Percentiles rank a stretch among this genome's conserved stretches.
phyloP scores from a whole-genome alignment of 2,888 invertebrate genomes.

The Arctia plantaginis region DNA sequence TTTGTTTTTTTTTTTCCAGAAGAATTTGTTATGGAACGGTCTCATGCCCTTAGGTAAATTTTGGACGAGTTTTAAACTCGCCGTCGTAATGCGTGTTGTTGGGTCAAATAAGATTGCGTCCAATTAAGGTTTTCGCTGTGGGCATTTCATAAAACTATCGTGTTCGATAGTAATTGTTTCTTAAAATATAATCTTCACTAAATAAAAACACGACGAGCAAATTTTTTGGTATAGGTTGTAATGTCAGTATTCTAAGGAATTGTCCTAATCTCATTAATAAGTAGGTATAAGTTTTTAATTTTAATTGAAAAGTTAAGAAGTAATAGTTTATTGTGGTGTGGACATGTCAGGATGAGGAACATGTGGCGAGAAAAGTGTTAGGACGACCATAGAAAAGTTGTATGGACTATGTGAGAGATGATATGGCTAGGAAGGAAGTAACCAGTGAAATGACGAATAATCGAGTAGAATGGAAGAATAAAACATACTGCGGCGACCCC shows the following conservation, averaged over 20 bases:
- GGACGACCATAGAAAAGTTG: too few relatives aligned
- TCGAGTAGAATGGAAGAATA: too few relatives aligned
- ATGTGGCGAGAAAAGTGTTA: too few relatives aligned
- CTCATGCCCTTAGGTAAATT: conserved; percentile 48
- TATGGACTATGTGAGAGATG: too few relatives aligned
- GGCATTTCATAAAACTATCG: conserved; percentile 9
- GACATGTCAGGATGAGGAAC: too few relatives aligned
- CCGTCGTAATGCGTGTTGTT: conserved; percentile 38
- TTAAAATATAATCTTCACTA: neutral
- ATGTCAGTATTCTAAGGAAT: neutral
- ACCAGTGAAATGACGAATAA: too few relatives aligned
- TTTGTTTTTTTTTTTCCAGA: conserved; percentile 40
- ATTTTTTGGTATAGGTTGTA: neutral
- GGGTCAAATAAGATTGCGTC: conserved; percentile 35
- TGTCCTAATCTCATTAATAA: too few relatives aligned
- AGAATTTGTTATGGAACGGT: conserved; percentile 39
- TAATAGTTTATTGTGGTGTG: too few relatives aligned
- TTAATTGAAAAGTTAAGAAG: too few relatives aligned
- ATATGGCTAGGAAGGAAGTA: too few relatives aligned
- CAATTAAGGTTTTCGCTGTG: conserved; percentile 30
- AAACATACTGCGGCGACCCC: too few relatives aligned
- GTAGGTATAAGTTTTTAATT: too few relatives aligned
- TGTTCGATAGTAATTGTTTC: neutral
- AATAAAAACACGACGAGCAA: neutral
- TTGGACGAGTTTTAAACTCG: conserved; percentile 39